Evolutionary conservation across 2,888 invertebrate species (phyloP).

Genomic region (Drosophila mimetica): DNA sequence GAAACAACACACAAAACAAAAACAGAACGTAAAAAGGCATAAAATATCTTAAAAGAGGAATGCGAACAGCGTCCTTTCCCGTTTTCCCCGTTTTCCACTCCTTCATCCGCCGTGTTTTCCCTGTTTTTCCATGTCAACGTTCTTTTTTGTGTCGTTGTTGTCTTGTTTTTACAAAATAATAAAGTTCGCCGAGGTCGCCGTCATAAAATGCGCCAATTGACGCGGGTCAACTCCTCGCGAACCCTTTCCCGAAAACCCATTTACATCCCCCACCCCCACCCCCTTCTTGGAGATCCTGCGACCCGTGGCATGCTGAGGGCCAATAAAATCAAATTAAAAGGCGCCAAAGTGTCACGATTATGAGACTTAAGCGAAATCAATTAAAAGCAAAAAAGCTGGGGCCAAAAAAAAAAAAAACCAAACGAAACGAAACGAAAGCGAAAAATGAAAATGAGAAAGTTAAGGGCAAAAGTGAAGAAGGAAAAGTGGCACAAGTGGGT

Average conservation of each 20-base stretch:
- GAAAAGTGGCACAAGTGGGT: slow-evolving; percentile 37
- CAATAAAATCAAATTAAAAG: slow-evolving; percentile 81
- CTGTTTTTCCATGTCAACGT: slow-evolving; percentile 32
- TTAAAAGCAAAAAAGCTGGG: slow-evolving; percentile 56
- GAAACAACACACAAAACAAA: slow-evolving; percentile 30
- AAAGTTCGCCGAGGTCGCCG: slow-evolving; percentile 65
- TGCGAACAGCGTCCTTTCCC: slow-evolving; percentile 46
- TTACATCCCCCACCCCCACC: not conserved
- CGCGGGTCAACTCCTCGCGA: slow-evolving; percentile 62
- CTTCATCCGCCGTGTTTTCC: slow-evolving; percentile 16
- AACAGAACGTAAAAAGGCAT: slow-evolving; percentile 47
- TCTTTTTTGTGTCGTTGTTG: slow-evolving; percentile 1
- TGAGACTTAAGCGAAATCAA: slow-evolving; percentile 79
- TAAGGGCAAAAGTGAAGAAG: slow-evolving; percentile 39
- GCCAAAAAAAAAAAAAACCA: not conserved
- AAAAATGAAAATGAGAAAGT: slow-evolving; percentile 21
- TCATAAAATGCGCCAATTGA: slow-evolving; percentile 73
- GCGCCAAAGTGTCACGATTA: slow-evolving; percentile 80
- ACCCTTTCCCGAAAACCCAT: slow-evolving; percentile 15
- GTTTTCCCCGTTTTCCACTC: slow-evolving; percentile 2
- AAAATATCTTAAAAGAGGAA: slow-evolving; percentile 54
- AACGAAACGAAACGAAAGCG: not conserved
- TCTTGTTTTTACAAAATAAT: slow-evolving; percentile 58
- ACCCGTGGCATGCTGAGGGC: slow-evolving; percentile 60
- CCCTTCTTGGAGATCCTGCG: not conserved